Evolutionary conservation across 1,140 invertebrate genomes (phyloP), one percentile per base, ranked within the genome.

Genomic region (Pogonomyrmex barbatus): DNA sequence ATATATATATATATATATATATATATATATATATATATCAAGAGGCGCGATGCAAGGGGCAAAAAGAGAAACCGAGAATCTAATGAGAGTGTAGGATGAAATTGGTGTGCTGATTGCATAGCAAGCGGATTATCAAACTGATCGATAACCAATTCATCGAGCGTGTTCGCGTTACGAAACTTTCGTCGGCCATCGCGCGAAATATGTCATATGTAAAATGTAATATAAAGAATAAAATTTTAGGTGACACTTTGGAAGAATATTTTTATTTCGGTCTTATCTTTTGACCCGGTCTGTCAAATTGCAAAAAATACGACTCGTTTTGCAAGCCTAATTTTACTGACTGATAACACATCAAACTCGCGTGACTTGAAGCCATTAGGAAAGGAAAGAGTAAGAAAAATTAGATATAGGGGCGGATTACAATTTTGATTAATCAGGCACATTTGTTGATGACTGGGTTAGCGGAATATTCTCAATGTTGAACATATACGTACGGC

Each of bases 131-230:
- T 83, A 75, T 83, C 56, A 75, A 83, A 75, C 71, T 71, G 56
- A 83, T 75, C 68, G 68, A 83, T 83, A 83, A 75, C 68, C 79
- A 83, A 75, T 83, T 83, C 54, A 83, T 75, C 62, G 45, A 83
- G 79, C 6, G 52, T 58, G 24, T 30, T 30, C 39, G 47, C 45
- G 62, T 68, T 45, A 70, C 77, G 62, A 45, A 56, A 81, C 24
- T 68, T 24, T 70, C 12, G 42, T 63, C 36, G 33, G 14, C 12
- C 39, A 10, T 4, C n/a, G 8, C 14, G n/a, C 14, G 52, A 10
- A 8, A n/a, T 39, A 17, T 12, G 67, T 58, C 9, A 8, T 24
- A 24, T 5, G 2, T 6, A 17, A 75, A 60, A 47, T 24, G 17
- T 12, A 82, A 50, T 71, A 14, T 45, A 24, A 50, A 52, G 9